A percentile compares a stretch with the other conserved stretches of the same genome.
phyloP scores from a whole-genome alignment of 1,140 invertebrate genomes.

The Drosophila lacteicornis region DNA sequence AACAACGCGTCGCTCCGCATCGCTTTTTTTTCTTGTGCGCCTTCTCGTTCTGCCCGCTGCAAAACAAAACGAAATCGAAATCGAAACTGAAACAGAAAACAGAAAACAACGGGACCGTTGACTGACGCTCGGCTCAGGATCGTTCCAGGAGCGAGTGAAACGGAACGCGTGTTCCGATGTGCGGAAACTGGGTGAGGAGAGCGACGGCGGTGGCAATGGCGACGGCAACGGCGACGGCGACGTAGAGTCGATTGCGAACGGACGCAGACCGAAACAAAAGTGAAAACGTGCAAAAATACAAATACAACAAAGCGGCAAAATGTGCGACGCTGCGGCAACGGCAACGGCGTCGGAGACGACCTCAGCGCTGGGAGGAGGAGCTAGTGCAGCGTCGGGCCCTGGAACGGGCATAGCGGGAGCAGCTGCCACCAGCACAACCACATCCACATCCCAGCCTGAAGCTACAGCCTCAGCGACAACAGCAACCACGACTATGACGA shows the following conservation, averaged over 20 bases:
- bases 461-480: slow-evolving; percentile 2
- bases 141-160: slow-evolving; percentile 19
- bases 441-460: slow-evolving; percentile 17
- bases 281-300: slow-evolving; percentile 76
- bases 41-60: slow-evolving; percentile 17
- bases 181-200: slow-evolving; percentile 37
- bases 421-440: slow-evolving; percentile 12
- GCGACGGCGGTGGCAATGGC: slow-evolving; percentile 12
- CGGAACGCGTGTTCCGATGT: slow-evolving; percentile 27
- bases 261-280: slow-evolving; percentile 69
- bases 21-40: slow-evolving; percentile 22
- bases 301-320: slow-evolving; percentile 54
- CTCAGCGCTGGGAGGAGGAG: slow-evolving; percentile 20
- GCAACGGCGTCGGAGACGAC: slow-evolving; percentile 27
- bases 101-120: slow-evolving; percentile 1
- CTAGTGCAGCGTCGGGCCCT: slow-evolving; percentile 15
- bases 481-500: slow-evolving; percentile 16
- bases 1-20: slow-evolving; percentile 16
- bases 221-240: slow-evolving; percentile 21
- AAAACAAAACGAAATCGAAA: slow-evolving; percentile 20
- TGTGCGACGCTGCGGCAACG: slow-evolving; percentile 65
- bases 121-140: slow-evolving; percentile 14
- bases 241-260: slow-evolving; percentile 35
- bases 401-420: slow-evolving; percentile 17
- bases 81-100: slow-evolving; percentile 1